Base-by-base conservation (phyloP, 1,140 invertebrate genomes). In the Papilio aristodemus region DNA sequence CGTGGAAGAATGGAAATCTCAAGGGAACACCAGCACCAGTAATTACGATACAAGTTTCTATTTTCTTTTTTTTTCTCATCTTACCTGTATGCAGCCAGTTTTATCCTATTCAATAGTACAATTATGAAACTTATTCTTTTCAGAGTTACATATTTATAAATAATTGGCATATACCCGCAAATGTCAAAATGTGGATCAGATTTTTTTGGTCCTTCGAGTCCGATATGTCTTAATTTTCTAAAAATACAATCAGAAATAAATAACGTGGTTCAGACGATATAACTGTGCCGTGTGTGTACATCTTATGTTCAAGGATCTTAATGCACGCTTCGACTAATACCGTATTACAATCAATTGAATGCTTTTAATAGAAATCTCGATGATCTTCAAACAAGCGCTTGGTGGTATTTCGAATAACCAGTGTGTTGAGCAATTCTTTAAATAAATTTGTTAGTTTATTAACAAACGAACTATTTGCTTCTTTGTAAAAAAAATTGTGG, bases 11-110 rank as follows among this genome's bases (percentile, higher is more conserved):
- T 25, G 22, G 46, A 54, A 17, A 13, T 54, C 46, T 17, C 46
- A 22, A 13, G 46, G 46, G 46, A 54, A 3, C 4, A 19, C 19
- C 46, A 22, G 8, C 4, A 19, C 19, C 46, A 22, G 19, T 54
- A 54, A 54, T 54, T 54, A 19, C 17, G 4, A 54, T 54, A 54
- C 46, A 54, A 54, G 46, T 54, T 54, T 22, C 19, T 25, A 46
- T 54, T 17, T 54, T 32, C 2, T 32, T 32, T 54, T 54, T 54
- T 46, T 54, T 54, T 50, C 43, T 39, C 38, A 4, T 39, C 38
- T 19, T 54, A 54, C 46, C 46, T 54, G 46, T 54, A 54, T 54
- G 46, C 46, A 25, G 10, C 46, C 9, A 54, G 17, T 22, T 54
- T 22, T 22, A 54, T 54, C 46, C 46, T 22, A 54, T 54, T 54